Base-by-base conservation (phyloP, 2,888 invertebrate genomes). In the Coenonympha arcania region DNA sequence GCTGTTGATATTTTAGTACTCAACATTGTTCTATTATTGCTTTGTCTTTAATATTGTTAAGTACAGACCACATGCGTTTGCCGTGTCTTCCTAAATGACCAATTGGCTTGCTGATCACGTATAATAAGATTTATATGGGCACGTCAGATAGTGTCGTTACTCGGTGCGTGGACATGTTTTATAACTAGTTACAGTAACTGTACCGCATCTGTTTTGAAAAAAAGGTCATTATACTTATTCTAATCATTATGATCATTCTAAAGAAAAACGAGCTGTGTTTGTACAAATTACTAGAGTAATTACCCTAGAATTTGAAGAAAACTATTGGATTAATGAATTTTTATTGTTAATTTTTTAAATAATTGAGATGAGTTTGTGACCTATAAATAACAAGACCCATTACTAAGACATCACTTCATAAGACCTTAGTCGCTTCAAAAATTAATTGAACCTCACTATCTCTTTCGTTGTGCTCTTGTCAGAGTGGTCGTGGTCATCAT, bases 151-250 rank as follows among this genome's bases (percentile, higher is more conserved):
- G 6, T 11, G 19, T 37, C 13, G 37, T 37, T 24, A 22, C 22
- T 20, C 13, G 8, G 15, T 11, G 15, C 22, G 22, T 39, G 39
- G 9, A 39, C 39, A 24, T 39, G 24, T 24, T 39, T 24, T 24
- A 39, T 24, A 39, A 39, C 39, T 39, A 39, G 39, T 39, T 39
- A 15, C 15, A 39, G 9, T 39, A 39, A 39, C 39, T 24, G 39
- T 39, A 36, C n/a, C 3, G 6, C n/a, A n/a, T 37, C 3, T 18
- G 33, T 9, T 18, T 34, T 18, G 2, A n/a, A 34, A 18, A n/a
- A 33, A 34, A 34, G 34, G 34, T 34, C 34, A 18, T 18, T 19
- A 34, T 34, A 19, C 34, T 34, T n/a, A n/a, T 19, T 31, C 5
- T 6, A 31, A 15, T 31, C 15, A 16, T 15, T 31, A 31, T 15